Percentiles rank a stretch among this genome's conserved stretches.
Evolutionary conservation across 2,113 vertebrate genomes (phyloP).

Genomic region (Rallus limicola): DNA sequence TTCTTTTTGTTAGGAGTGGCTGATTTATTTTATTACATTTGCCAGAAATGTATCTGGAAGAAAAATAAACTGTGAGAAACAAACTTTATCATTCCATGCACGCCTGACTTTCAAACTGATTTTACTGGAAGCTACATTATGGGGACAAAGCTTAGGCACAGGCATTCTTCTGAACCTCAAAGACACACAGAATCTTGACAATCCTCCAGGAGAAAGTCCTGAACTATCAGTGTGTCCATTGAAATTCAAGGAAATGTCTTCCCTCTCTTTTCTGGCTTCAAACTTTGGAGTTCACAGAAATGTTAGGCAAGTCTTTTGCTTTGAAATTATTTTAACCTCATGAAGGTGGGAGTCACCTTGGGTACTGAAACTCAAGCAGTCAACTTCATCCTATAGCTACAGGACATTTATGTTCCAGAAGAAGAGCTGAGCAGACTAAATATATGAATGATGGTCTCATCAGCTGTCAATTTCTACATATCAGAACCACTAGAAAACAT

Average conservation of each 20-base stretch:
- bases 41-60: conserved; percentile 8
- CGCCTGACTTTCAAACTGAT: not conserved
- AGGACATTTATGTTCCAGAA: not conserved
- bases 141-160: not conserved
- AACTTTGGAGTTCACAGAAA: not conserved
- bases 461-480: not conserved
- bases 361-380: not conserved
- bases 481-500: not conserved
- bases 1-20: not conserved
- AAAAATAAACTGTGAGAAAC: conserved; percentile 15
- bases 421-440: not conserved
- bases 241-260: conserved; percentile 23
- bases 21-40: conserved; percentile 48
- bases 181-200: conserved; percentile 4
- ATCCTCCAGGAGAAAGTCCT: conserved; percentile 12
- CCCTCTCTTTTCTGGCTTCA: not conserved
- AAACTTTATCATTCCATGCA: conserved; percentile 4
- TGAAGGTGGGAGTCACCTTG: not conserved
- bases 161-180: conserved; percentile 8
- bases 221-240: not conserved
- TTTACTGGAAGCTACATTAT: conserved; percentile 49
- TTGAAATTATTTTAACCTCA: not conserved
- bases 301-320: not conserved
- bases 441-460: not conserved
- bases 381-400: not conserved